These are phyloP conservation scores for Cyclopterus lumpus DNA, from an alignment of 2,797 vertebrate genomes.

Conservation along the genomic window DNA sequence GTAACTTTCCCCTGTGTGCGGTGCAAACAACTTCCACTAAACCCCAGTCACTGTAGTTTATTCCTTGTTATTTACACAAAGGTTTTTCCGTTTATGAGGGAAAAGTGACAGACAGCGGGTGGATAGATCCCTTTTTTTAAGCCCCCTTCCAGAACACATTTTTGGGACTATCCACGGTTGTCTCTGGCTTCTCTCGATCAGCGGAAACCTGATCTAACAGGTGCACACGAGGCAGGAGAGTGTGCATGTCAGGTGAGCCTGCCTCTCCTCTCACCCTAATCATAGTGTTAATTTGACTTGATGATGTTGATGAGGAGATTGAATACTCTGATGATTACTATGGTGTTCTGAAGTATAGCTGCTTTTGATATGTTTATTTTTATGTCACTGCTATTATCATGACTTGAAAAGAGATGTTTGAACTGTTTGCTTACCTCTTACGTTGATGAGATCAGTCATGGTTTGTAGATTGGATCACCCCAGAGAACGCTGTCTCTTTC, in stretches of 20 bases:
- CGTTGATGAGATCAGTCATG: constrained; percentile 64
- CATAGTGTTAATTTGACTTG: constrained; percentile 41
- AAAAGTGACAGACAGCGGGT: constrained; percentile 78
- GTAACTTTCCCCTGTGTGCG: constrained; percentile 75
- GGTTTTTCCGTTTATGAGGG: constrained; percentile 64
- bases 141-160: constrained; percentile 50
- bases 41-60: constrained; percentile 37
- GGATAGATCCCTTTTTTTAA: constrained; percentile 65
- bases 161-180: constrained; percentile 77
- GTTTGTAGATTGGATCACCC: constrained; percentile 65
- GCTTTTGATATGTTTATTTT: constrained; percentile 49
- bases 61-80: constrained; percentile 25
- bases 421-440: constrained; percentile 67
- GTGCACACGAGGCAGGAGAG: constrained; percentile 60
- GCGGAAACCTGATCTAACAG: constrained; percentile 59
- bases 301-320: constrained; percentile 58
- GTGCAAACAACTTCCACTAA: constrained; percentile 49
- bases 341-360: constrained; percentile 38
- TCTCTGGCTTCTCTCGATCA: constrained; percentile 78
- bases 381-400: constrained; percentile 59
- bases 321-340: constrained; percentile 49
- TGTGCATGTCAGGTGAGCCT: constrained; percentile 65
- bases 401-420: constrained; percentile 55
- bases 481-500: constrained; percentile 68
- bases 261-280: constrained; percentile 69